A percentile compares a stretch with the other conserved stretches of the same genome.
Conservation (phyloP, 1,140 invertebrate genomes). For the Apocrypta bakeri region DNA sequence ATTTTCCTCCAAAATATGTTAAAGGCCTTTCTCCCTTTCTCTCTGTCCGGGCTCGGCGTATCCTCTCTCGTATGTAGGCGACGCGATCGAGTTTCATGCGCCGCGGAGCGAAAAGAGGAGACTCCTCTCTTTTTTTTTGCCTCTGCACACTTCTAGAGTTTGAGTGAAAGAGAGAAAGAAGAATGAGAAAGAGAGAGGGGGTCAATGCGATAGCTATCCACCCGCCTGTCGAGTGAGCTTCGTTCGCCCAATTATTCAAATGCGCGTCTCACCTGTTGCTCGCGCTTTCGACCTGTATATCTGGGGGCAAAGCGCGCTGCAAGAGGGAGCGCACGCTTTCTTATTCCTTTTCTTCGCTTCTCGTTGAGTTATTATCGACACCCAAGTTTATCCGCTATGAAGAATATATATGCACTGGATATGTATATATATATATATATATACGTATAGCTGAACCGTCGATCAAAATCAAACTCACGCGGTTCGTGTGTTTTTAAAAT, state of each 20-base stretch:
- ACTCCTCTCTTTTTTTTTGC: constrained; percentile 19
- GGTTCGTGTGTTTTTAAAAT: too few species aligned
- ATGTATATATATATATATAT: too few species aligned
- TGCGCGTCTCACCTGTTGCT: constrained; percentile 69
- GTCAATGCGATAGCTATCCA: constrained; percentile 41
- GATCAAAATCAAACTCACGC: too few species aligned
- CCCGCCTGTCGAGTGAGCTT: constrained; percentile 48
- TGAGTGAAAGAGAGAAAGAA: constrained; percentile 24
- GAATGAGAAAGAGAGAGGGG: constrained; percentile 36
- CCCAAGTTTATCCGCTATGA: too few species aligned
- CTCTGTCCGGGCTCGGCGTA: background rate
- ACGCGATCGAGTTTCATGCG: constrained; percentile 53
- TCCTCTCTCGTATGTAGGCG: constrained; percentile 25
- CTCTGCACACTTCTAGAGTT: background rate
- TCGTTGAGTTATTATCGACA: too few species aligned
- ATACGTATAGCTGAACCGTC: too few species aligned
- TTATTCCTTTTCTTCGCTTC: background rate
- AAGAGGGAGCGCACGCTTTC: constrained; percentile 48
- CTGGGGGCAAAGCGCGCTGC: constrained; percentile 23
- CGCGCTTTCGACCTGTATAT: background rate
- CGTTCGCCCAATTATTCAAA: constrained; percentile 70
- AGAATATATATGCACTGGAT: too few species aligned
- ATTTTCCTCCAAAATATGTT: constrained; percentile 41
- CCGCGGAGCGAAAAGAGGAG: constrained; percentile 12
- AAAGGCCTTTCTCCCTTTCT: constrained; percentile 46